phyloP scores from a whole-genome alignment of 2,797 vertebrate genomes.

The Channallabes apus region DNA sequence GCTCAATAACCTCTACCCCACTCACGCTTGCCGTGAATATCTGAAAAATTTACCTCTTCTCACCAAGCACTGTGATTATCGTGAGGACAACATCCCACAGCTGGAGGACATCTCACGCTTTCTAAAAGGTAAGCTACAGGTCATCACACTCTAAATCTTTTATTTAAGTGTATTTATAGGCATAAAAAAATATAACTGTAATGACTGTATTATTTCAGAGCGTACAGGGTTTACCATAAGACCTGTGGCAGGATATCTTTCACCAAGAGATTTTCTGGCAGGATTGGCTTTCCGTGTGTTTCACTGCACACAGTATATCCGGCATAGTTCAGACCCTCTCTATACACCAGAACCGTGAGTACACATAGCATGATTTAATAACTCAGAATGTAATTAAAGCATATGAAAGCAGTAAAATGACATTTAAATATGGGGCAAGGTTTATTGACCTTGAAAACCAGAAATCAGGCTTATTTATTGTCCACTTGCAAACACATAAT shows the following conservation, averaged over 20 bases:
- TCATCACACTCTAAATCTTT: not conserved
- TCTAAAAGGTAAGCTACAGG: slow-evolving; percentile 80
- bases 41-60: slow-evolving; percentile 95
- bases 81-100: slow-evolving; percentile 96
- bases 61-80: slow-evolving; percentile 88
- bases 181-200: not conserved
- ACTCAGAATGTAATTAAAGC: not conserved
- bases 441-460: not conserved
- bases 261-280: slow-evolving; percentile 94
- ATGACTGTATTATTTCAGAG: slow-evolving; percentile 70
- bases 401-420: not conserved
- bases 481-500: not conserved
- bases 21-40: slow-evolving; percentile 92
- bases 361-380: not conserved
- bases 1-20: slow-evolving; percentile 94
- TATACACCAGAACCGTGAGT: slow-evolving; percentile 97
- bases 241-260: slow-evolving; percentile 94
- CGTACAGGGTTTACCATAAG: slow-evolving; percentile 93
- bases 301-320: slow-evolving; percentile 97
- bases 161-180: not conserved
- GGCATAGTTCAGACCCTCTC: slow-evolving; percentile 94
- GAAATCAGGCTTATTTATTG: not conserved
- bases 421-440: too few relatives aligned
- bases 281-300: slow-evolving; percentile 97
- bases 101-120: slow-evolving; percentile 95